Evolutionary conservation across 1,140 invertebrate genomes (phyloP), one percentile per base, ranked within the genome.

Genomic region (Papilio xuthus): DNA sequence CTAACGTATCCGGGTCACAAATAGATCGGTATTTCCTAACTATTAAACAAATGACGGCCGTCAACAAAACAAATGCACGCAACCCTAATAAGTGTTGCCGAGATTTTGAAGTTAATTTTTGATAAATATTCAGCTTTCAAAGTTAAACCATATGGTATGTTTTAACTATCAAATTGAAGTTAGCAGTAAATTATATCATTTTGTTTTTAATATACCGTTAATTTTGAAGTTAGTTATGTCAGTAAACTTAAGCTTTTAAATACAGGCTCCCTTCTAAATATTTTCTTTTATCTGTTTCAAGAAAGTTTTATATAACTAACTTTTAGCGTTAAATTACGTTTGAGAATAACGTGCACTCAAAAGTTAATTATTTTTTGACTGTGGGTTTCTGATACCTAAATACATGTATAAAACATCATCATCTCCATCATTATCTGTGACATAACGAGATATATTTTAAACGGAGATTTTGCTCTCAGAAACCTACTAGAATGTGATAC

Each of bases 21-120:
- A 78, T 80, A 79, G 60, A 81, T 70, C 44, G 23, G 73, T 80
- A 83, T 80, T 70, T 80, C 63, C 72, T 78, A 63, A 77, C 80
- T 72, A 82, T 77, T 81, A 82, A 84, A 86, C 80, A 83, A 90
- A 89, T 89, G 84, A 74, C 69, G 69, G 74, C 81, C 89, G 89
- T 90, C 88, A 86, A 81, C 81, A 74, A 56, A 84, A 87, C 79
- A 67, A 83, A 85, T 88, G 86, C 82, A 81, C 79, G 69, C 81
- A 70, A 76, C 82, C 74, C 74, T 85, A 89, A 87, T 82, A 86
- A 84, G 79, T 69, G 81, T 82, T 81, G 69, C 50, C 75, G 75
- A 82, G 81, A 85, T 85, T 85, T 87, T 53, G 74, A 26, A 79
- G 78, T 84, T 83, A 86, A 85, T 79, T 88, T 86, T 89, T 89